phyloP scores from a whole-genome alignment of 2,113 vertebrate species.

The Drymodes brunneopygia region DNA sequence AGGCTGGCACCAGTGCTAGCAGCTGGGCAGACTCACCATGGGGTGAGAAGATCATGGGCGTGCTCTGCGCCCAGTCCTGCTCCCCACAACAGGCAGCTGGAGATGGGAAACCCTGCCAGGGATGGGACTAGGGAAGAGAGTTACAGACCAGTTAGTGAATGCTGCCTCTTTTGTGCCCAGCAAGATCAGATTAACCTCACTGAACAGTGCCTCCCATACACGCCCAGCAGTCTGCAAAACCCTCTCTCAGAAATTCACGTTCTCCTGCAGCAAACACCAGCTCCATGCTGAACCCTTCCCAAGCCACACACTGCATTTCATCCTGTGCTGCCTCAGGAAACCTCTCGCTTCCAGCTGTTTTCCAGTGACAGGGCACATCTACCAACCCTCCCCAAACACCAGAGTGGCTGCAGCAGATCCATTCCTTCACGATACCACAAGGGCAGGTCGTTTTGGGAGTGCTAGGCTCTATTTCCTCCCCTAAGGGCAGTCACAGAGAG shows the following conservation, averaged over 20 bases:
- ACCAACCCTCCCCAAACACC: not conserved
- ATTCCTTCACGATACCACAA: accelerated
- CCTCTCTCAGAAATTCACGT: not conserved
- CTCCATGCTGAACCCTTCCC: not conserved
- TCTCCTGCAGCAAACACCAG: not conserved
- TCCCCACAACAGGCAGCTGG: not conserved
- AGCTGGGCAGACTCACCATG: not conserved
- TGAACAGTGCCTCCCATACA: accelerated
- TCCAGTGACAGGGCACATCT: not conserved
- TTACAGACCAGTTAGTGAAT: not conserved
- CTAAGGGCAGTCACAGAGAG: not conserved
- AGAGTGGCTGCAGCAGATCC: not conserved
- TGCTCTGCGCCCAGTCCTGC: not conserved
- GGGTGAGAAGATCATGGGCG: not conserved
- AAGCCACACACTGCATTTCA: not conserved
- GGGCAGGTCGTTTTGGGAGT: not conserved
- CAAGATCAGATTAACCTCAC: not conserved
- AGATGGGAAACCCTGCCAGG: not conserved
- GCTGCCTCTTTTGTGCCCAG: not conserved
- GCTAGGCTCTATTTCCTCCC: not conserved
- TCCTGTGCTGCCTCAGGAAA: not conserved
- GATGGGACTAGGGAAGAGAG: not conserved
- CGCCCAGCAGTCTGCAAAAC: not conserved
- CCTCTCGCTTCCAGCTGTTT: not conserved
- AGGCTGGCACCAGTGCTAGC: not conserved